These are phyloP conservation scores for Drosophila sproati DNA, from an alignment of 1,140 invertebrate species.

Conservation along the genomic window DNA sequence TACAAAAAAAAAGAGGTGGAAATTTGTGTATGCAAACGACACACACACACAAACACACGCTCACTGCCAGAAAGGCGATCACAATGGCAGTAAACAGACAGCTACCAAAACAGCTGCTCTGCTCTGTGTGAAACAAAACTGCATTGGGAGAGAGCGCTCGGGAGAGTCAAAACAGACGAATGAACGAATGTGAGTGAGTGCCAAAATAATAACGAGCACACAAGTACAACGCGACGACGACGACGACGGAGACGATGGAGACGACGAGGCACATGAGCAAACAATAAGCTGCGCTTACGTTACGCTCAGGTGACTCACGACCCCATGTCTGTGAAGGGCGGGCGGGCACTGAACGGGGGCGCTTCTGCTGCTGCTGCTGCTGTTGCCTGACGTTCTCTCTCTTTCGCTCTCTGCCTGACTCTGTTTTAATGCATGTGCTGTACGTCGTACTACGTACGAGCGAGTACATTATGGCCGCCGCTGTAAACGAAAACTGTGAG, in stretches of 20 bases:
- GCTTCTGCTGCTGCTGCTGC: slow-evolving; percentile 34
- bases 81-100: slow-evolving; percentile 29
- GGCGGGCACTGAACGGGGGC: slow-evolving; percentile 45
- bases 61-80: slow-evolving; percentile 35
- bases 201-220: slow-evolving; percentile 27
- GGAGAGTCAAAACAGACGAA: neutral
- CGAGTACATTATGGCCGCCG: slow-evolving; percentile 61
- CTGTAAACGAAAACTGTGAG: slow-evolving; percentile 41
- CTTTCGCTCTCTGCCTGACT: slow-evolving; percentile 22
- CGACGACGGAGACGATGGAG: neutral
- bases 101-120: slow-evolving; percentile 47
- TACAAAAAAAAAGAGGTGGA: slow-evolving; percentile 68
- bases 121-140: slow-evolving; percentile 30
- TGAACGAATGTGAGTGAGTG: slow-evolving; percentile 18
- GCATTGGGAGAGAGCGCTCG: slow-evolving; percentile 27
- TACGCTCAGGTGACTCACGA: slow-evolving; percentile 84
- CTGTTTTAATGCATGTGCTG: slow-evolving; percentile 52
- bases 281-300: slow-evolving; percentile 80
- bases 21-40: slow-evolving; percentile 77
- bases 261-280: slow-evolving; percentile 39
- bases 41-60: slow-evolving; percentile 14
- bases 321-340: slow-evolving; percentile 53
- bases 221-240: slow-evolving; percentile 29
- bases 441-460: slow-evolving; percentile 21
- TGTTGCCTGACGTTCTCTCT: neutral